Percentiles rank a stretch among this genome's conserved stretches.
phyloP scores from a whole-genome alignment of 2,888 invertebrate genomes.

The Leucoma salicis region DNA sequence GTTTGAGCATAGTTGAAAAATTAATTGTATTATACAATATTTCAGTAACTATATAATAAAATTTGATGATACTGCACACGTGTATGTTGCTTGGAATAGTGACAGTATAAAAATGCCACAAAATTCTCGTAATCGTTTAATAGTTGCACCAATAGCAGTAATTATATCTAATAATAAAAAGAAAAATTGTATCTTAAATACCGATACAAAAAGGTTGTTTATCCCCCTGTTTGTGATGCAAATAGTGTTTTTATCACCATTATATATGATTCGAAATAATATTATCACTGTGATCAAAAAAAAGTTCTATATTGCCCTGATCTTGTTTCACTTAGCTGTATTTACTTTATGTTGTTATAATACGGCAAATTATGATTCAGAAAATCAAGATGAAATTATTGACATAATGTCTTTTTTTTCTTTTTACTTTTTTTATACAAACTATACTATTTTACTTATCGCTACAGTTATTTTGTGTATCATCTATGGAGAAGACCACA shows the following conservation, averaged over 20 bases:
- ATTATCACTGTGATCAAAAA: background rate
- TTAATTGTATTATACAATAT: no score
- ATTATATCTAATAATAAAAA: background rate
- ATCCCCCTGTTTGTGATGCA: slow-evolving; percentile 1
- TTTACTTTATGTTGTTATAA: background rate
- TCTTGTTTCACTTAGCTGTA: background rate
- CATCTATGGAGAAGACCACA: background rate
- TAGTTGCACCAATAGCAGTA: no score
- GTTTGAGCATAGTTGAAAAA: no score
- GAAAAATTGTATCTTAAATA: background rate
- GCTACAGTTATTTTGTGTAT: background rate
- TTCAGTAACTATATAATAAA: no score
- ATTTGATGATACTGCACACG: no score
- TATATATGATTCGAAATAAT: slow-evolving; percentile 11
- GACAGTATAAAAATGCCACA: no score
- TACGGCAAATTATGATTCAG: background rate
- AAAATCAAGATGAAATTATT: background rate
- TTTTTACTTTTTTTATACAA: background rate
- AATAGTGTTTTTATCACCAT: slow-evolving; percentile 10
- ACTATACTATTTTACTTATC: background rate
- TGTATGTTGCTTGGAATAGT: no score
- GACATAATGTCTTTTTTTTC: background rate
- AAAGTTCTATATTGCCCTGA: background rate
- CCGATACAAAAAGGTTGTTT: background rate
- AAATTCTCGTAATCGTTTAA: no score